phyloP scores from a whole-genome alignment of 2,797 vertebrate genomes.

The Momotus momota region DNA sequence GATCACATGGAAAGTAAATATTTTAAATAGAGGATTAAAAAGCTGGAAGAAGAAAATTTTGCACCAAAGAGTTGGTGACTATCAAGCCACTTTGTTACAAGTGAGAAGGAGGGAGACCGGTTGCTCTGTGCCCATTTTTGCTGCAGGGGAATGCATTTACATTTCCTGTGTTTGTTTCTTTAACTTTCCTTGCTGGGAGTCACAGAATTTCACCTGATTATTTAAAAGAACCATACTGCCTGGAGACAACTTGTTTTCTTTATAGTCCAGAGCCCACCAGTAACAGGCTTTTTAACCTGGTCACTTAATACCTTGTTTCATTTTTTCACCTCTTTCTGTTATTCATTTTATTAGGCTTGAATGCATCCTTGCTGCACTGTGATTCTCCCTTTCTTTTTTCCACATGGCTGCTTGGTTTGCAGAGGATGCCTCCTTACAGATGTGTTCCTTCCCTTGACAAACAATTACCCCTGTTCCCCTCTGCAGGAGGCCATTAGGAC shows the following conservation, averaged over 20 bases:
- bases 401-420: constrained; percentile 76
- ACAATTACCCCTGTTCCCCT: constrained; percentile 80
- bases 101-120: background rate
- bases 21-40: background rate
- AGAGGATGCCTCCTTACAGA: constrained; percentile 76
- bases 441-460: constrained; percentile 79
- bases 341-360: background rate
- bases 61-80: background rate
- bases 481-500: constrained; percentile 81
- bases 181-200: background rate
- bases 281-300: background rate
- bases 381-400: constrained; percentile 69
- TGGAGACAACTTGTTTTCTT: background rate
- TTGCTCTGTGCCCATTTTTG: background rate
- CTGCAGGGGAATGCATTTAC: background rate
- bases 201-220: background rate
- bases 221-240: background rate
- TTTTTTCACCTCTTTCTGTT: background rate
- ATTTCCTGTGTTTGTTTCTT: background rate
- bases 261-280: background rate
- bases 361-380: background rate
- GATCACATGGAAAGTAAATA: constrained; percentile 6
- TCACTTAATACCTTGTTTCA: background rate
- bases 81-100: background rate
- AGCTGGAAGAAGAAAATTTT: background rate